Conservation (phyloP, 64 coral and sea anemone species). For the Actinia tenebrosa region DNA sequence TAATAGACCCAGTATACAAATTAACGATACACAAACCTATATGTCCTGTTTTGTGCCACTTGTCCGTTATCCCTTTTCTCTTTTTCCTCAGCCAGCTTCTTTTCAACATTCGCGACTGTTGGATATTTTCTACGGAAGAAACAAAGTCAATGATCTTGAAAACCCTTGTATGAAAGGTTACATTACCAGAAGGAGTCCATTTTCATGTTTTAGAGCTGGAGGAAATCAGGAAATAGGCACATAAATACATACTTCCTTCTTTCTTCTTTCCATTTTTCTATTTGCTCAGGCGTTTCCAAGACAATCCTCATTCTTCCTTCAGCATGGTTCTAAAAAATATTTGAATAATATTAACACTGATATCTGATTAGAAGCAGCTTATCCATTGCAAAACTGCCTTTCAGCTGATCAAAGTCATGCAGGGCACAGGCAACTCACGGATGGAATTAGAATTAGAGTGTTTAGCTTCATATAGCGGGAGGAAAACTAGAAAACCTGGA, state of each 20-base stretch:
- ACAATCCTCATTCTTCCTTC: slow-evolving; percentile 68
- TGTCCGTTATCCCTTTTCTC: slow-evolving; percentile 53
- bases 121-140: slow-evolving; percentile 65
- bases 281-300: slow-evolving; percentile 84
- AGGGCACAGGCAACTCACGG: too few species aligned
- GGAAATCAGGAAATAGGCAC: neutral
- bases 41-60: slow-evolving; percentile 59
- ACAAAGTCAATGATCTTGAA: too few species aligned
- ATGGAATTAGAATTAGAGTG: too few species aligned
- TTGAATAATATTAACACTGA: too few species aligned
- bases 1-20: too few species aligned
- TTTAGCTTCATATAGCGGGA: too few species aligned
- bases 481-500: too few species aligned
- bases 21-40: slow-evolving; percentile 45
- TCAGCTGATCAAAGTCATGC: too few species aligned
- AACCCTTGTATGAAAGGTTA: neutral
- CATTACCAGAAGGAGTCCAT: neutral
- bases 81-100: slow-evolving; percentile 63
- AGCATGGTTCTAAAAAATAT: slow-evolving; percentile 33
- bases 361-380: too few species aligned
- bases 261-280: slow-evolving; percentile 88
- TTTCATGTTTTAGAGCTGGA: too few species aligned
- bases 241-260: slow-evolving; percentile 62
- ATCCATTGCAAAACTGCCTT: too few species aligned
- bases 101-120: slow-evolving; percentile 63